Evolutionary conservation across 2,888 invertebrate species (phyloP).

Genomic region (Girardia tigrina): DNA sequence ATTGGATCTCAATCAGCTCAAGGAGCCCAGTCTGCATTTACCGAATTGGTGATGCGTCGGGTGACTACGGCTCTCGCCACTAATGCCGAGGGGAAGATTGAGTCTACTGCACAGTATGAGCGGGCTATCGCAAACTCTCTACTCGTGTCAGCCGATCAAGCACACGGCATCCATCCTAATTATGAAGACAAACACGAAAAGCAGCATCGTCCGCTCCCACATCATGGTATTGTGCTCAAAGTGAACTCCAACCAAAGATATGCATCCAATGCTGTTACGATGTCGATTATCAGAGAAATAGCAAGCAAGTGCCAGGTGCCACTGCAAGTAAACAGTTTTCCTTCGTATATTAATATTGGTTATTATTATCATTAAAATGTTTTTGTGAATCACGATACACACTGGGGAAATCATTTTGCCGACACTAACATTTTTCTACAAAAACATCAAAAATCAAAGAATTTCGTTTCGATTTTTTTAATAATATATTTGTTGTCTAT

Average conservation of each 20-base stretch:
- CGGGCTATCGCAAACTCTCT: conserved; percentile 51
- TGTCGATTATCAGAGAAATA: conserved; percentile 51
- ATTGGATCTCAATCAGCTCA: conserved; percentile 53
- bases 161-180: conserved; percentile 53
- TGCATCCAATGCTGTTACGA: conserved; percentile 52
- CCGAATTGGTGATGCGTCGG: conserved; percentile 50
- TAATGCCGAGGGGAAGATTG: not conserved
- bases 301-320: conserved; percentile 49
- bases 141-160: conserved; percentile 48
- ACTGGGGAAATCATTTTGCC: no score
- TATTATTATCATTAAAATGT: no score
- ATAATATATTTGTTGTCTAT: no score
- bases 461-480: no score
- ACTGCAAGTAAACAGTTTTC: conserved; percentile 51
- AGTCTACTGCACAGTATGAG: conserved; percentile 42
- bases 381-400: no score
- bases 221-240: conserved; percentile 41
- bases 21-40: conserved; percentile 52
- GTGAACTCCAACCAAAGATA: conserved; percentile 53
- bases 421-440: no score
- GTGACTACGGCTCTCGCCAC: conserved; percentile 38
- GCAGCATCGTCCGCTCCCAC: conserved; percentile 46
- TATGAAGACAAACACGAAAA: conserved; percentile 51
- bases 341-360: no score
- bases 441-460: no score